Conservation (phyloP, 2,888 invertebrate species). For the Pegoplata infirma region DNA sequence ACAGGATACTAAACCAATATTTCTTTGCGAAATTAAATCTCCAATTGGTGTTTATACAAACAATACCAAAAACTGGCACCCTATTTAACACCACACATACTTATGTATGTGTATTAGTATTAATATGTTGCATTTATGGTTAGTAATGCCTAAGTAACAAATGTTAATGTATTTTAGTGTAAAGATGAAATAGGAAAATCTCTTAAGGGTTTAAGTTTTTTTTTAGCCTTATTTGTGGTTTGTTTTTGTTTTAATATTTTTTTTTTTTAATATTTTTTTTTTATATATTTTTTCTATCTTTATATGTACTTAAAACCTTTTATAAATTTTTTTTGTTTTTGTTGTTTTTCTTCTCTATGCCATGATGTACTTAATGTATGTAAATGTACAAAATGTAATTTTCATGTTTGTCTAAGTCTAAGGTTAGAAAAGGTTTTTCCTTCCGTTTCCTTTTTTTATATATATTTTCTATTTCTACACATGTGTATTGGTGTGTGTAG, state of each 20-base stretch:
- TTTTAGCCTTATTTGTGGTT: conserved; percentile 33
- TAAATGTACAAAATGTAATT: conserved; percentile 35
- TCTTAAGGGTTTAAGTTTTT: conserved; percentile 5
- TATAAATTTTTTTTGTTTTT: not conserved
- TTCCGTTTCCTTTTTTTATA: conserved; percentile 19
- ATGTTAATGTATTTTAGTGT: conserved; percentile 28
- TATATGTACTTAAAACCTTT: not conserved
- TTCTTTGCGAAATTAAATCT: no score
- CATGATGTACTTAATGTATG: conserved; percentile 18
- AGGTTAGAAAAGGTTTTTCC: conserved; percentile 26
- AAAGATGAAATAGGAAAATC: conserved; percentile 13
- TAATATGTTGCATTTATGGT: no score
- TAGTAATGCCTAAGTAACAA: conserved; percentile 10
- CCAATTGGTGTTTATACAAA: no score
- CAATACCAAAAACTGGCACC: no score
- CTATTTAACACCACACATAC: no score
- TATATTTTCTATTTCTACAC: not conserved
- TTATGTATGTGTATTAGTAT: no score
- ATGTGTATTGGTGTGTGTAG: not conserved
- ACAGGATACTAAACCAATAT: no score
- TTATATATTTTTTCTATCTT: not conserved
- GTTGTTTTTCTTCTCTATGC: conserved; percentile 12
- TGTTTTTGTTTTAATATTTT: conserved; percentile 13
- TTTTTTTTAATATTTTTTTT: conserved; percentile 5
- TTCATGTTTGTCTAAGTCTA: conserved; percentile 41